Conservation (phyloP, 2,888 invertebrate species). For the Hetaerina titia region DNA sequence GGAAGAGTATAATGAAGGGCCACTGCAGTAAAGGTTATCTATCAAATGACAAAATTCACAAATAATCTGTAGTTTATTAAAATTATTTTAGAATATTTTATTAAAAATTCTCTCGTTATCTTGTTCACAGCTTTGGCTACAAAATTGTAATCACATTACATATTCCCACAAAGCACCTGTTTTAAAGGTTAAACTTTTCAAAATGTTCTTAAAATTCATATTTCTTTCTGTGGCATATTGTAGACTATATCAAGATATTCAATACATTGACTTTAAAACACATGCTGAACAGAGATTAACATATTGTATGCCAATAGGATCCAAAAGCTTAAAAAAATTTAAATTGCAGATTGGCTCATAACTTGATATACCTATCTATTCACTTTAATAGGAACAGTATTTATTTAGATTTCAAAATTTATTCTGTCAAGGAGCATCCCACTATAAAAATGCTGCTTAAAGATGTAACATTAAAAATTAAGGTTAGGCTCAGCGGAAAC, state of each 20-base stretch:
- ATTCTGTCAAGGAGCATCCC: neutral
- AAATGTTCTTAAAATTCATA: neutral
- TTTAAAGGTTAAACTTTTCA: neutral
- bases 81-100: too few species aligned
- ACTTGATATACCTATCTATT: neutral
- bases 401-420: slow-evolving; percentile 7
- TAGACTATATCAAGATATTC: neutral
- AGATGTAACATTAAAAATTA: neutral
- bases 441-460: neutral
- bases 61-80: too few species aligned
- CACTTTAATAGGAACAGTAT: slow-evolving; percentile 24
- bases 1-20: too few species aligned
- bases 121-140: neutral
- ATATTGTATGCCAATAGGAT: neutral
- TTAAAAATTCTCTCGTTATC: too few species aligned
- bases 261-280: neutral
- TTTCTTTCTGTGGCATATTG: neutral
- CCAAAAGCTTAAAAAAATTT: neutral
- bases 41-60: too few species aligned
- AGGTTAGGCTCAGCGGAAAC: neutral
- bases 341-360: slow-evolving; percentile 1
- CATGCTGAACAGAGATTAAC: neutral
- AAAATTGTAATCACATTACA: neutral
- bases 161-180: neutral
- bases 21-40: too few species aligned